phyloP scores from a whole-genome alignment of 1,140 invertebrate genomes.

The Bilobella aurantiaca region DNA sequence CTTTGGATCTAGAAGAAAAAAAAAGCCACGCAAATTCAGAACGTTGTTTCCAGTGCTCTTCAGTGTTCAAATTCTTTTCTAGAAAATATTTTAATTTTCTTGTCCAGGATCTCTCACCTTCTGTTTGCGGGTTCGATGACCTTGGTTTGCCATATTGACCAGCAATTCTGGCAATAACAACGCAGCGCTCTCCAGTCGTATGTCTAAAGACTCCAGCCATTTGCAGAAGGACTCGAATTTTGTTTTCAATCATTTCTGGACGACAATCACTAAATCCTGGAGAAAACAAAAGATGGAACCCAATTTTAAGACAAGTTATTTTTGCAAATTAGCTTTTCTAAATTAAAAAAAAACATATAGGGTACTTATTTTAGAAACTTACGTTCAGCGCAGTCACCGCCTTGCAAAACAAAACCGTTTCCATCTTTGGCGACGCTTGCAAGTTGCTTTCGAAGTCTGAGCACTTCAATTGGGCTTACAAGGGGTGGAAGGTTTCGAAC shows the following conservation, averaged over 20 bases:
- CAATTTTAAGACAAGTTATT: neutral
- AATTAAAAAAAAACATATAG: no score
- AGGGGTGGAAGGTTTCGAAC: neutral
- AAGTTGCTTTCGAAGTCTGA: neutral
- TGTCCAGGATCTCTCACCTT: neutral
- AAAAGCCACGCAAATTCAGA: no score
- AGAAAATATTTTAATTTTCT: neutral
- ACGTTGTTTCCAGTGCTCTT: no score
- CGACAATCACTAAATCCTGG: neutral
- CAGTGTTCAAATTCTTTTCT: neutral
- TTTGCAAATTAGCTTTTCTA: no score
- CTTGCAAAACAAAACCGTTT: neutral
- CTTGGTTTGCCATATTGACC: slow-evolving; percentile 11
- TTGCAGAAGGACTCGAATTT: neutral
- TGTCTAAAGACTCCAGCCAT: neutral
- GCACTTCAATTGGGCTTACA: neutral
- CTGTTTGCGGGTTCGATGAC: slow-evolving; percentile 4
- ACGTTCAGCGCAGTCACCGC: slow-evolving; percentile 11
- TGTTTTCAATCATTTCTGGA: slow-evolving; percentile 1
- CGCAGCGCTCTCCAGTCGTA: neutral
- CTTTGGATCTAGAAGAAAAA: neutral
- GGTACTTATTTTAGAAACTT: neutral
- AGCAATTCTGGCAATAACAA: slow-evolving; percentile 1
- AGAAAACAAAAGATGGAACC: neutral
- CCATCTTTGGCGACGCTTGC: slow-evolving; percentile 2